phyloP scores from a whole-genome alignment of 2,888 invertebrate species.

The Eugnorisma glareosa region DNA sequence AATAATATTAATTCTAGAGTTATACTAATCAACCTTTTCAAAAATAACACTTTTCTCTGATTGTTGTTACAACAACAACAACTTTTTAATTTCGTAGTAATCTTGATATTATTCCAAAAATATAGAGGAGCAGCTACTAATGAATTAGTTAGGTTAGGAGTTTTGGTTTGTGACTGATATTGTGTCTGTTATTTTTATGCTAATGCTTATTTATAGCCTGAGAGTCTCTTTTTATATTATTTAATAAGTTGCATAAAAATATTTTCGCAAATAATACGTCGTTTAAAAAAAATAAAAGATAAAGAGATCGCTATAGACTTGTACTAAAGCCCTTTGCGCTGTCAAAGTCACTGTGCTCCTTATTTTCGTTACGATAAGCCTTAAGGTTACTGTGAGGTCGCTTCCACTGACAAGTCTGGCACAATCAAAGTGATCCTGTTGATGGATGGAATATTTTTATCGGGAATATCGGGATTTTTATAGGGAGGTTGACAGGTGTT shows the following conservation, averaged over 20 bases:
- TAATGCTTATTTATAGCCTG: neutral
- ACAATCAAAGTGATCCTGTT: neutral
- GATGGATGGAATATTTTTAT: no score
- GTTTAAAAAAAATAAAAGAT: no score
- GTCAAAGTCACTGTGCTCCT: neutral
- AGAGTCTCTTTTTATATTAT: slow-evolving; percentile 25
- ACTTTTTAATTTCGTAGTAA: slow-evolving; percentile 2
- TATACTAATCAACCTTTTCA: neutral
- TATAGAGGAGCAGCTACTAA: neutral
- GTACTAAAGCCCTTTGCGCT: neutral
- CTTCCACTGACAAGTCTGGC: no score
- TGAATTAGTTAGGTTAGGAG: neutral
- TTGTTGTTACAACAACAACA: neutral
- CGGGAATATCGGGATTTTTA: no score
- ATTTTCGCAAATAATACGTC: neutral
- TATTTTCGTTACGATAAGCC: neutral
- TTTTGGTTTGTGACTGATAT: neutral
- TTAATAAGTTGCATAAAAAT: slow-evolving; percentile 26
- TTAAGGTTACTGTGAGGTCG: no score
- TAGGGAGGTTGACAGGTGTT: neutral
- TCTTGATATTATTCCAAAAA: neutral
- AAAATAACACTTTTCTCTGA: slow-evolving; percentile 1
- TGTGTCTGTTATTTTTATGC: neutral
- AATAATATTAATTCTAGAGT: slow-evolving; percentile 17
- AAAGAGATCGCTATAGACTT: neutral